Conservation (phyloP, 2,113 vertebrate species). For the Psilopsiagon aymara region DNA sequence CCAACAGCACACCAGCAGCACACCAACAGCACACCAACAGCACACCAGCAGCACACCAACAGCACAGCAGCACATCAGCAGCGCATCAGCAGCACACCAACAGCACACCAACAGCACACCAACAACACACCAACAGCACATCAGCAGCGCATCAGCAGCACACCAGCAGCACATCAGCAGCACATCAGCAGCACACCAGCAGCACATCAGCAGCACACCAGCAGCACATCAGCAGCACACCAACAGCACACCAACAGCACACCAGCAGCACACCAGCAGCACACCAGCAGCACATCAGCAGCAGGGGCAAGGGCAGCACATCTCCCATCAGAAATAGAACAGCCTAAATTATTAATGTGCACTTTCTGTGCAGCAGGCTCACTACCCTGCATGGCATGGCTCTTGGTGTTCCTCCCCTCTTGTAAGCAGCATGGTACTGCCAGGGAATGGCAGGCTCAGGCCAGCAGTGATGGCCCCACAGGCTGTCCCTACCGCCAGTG, state of each 20-base stretch:
- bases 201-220: too few species aligned
- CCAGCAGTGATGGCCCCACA: rapidly evolving
- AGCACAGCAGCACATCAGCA: too few species aligned
- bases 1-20: rapidly evolving
- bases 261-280: too few species aligned
- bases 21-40: too few species aligned
- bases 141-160: too few species aligned
- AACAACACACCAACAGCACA: too few species aligned
- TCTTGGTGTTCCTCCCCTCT: background rate
- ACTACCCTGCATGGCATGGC: rapidly evolving
- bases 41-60: too few species aligned
- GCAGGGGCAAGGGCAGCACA: background rate
- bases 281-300: background rate
- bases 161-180: too few species aligned
- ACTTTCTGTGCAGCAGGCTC: rapidly evolving
- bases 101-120: rapidly evolving
- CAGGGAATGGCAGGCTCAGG: rapidly evolving
- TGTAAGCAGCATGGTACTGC: background rate
- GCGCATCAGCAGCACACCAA: too few species aligned
- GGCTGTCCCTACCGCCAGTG: rapidly evolving
- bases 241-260: too few species aligned
- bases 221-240: too few species aligned
- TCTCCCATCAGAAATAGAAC: background rate
- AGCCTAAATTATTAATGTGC: background rate
- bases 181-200: too few species aligned